Conservation (phyloP, 2,888 invertebrate genomes). For the Drosophila koepferae region DNA sequence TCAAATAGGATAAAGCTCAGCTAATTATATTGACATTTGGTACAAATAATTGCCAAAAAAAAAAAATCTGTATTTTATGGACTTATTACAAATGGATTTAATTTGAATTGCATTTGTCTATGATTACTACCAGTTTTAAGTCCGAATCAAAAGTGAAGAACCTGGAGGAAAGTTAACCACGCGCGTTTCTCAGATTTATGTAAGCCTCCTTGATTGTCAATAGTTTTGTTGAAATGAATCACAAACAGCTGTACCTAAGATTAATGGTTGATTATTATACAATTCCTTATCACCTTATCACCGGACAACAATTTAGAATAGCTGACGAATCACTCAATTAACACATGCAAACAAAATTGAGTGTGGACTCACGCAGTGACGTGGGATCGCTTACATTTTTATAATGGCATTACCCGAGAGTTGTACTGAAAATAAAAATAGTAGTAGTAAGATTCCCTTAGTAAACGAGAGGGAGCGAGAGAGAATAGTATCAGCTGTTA, state of each 20-base stretch:
- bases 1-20: background rate
- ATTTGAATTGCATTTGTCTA: background rate
- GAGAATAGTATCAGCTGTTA: background rate
- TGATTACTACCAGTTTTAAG: background rate
- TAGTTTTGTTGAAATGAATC: constrained; percentile 52
- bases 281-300: constrained; percentile 68
- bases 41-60: background rate
- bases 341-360: constrained; percentile 13
- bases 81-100: background rate
- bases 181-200: constrained; percentile 37
- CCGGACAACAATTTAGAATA: constrained; percentile 28
- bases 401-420: background rate
- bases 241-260: constrained; percentile 43
- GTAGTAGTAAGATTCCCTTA: no score
- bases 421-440: background rate
- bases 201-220: constrained; percentile 24
- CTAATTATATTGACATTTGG: background rate
- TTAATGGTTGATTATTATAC: constrained; percentile 53
- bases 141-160: background rate
- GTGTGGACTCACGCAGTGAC: background rate
- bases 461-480: background rate
- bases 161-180: background rate
- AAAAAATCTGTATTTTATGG: background rate
- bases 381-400: background rate
- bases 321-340: constrained; percentile 34